phyloP scores from a whole-genome alignment of 2,797 vertebrate species.

The Myioborus melanocephalus region DNA sequence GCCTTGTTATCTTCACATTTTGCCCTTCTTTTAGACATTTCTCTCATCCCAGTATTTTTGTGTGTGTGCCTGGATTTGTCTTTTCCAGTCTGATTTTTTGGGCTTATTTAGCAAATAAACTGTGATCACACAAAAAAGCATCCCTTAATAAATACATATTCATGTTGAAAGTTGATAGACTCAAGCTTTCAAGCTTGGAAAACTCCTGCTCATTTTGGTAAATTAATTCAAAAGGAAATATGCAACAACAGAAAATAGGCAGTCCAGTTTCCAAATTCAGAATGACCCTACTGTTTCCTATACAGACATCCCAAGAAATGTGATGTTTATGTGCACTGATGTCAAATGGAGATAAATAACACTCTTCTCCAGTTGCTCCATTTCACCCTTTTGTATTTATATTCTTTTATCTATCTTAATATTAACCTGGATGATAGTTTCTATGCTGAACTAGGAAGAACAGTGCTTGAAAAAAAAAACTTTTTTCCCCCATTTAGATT shows the following conservation, averaged over 20 bases:
- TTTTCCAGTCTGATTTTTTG: background rate
- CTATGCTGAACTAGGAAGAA: background rate
- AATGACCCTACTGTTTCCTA: background rate
- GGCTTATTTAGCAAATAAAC: background rate
- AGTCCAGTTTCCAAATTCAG: background rate
- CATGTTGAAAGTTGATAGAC: background rate
- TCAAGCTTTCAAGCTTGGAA: background rate
- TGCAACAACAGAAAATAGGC: accelerated
- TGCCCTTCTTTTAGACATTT: background rate
- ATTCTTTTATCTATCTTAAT: background rate
- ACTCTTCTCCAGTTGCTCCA: background rate
- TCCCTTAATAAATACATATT: background rate
- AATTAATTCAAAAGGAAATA: background rate
- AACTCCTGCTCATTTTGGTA: background rate
- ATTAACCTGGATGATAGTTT: background rate
- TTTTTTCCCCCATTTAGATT: background rate
- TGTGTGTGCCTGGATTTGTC: background rate
- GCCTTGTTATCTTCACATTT: background rate
- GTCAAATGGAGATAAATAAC: background rate
- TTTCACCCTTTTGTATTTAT: background rate
- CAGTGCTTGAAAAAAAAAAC: background rate
- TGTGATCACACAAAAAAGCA: background rate
- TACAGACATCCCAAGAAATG: background rate
- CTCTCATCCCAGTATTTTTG: background rate
- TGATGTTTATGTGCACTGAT: background rate